phyloP scores from a whole-genome alignment of 2,797 vertebrate species.

The Premnoplex brunnescens region DNA sequence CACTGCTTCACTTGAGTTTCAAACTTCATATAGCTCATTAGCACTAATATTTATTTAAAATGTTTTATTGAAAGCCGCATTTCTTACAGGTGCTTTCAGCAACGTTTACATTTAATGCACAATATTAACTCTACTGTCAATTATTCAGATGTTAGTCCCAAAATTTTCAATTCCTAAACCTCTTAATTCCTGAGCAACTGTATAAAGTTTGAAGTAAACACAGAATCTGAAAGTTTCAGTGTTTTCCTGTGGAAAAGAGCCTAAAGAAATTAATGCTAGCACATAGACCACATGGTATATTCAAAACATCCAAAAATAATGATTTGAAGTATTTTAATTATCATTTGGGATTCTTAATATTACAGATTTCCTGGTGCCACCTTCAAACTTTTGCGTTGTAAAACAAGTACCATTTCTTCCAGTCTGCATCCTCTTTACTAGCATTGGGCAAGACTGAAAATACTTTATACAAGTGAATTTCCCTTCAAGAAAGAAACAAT shows the following conservation, averaged over 20 bases:
- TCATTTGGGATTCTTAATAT: background rate
- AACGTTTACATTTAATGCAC: background rate
- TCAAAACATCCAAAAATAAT: background rate
- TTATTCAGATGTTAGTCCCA: background rate
- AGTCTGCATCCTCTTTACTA: background rate
- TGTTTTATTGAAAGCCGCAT: background rate
- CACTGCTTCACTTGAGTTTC: background rate
- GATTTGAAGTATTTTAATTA: background rate
- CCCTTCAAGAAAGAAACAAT: background rate
- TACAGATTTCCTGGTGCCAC: background rate
- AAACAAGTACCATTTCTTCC: background rate
- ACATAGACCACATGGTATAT: rapidly evolving
- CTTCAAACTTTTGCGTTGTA: background rate
- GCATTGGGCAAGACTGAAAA: background rate
- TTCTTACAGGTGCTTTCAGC: background rate
- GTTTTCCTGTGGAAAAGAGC: background rate
- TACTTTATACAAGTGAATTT: background rate
- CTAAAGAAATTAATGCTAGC: background rate
- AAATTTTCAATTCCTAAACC: background rate
- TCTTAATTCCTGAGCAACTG: background rate
- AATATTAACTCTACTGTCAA: rapidly evolving
- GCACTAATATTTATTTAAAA: background rate
- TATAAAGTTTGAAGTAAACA: background rate
- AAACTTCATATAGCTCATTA: background rate
- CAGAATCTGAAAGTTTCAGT: background rate